Base-by-base conservation (phyloP, 2,888 invertebrate genomes). In the Chymomyza procnemis region DNA sequence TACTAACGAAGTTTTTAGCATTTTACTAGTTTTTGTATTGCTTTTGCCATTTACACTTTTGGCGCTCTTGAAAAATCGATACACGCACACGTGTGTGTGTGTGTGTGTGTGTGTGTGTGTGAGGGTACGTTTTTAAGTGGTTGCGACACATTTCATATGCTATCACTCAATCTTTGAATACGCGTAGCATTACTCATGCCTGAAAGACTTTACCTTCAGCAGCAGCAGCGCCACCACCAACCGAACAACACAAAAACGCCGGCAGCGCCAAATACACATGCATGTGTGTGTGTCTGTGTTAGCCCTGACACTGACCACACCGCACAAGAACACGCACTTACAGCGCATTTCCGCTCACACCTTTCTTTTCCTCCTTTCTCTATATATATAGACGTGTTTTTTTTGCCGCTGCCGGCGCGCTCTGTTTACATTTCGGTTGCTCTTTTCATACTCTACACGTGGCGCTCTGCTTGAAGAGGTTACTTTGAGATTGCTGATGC, bases 291-390 rank as follows among this genome's bases (percentile, higher is more conserved):
- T 26, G 4, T 54, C 63, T 66, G 55, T 50, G 61, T 12, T 73
- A 76, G 75, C 80, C 85, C 83, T 81, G 80, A 81, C 80, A 81
- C 80, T 81, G 80, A 81, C 80, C 80, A 83, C 80, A 87, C 73
- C 78, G 80, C 87, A 18, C 57, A 34, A 34, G 9, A 16, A 57
- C 34, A 59, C 55, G 12, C 57, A 55, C 56, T 47, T 55, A 54
- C 76, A 66, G 69, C 70, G 70, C 79, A 69, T 69, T 63, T 78
- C 63, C 70, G 70, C 87, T 86, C 71, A 19, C 61, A 16, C 70
- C 63, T 58, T 62, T 50, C 50, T 50, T 16, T 48, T 66, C 46
- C 56, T 66, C 46, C 56, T 47, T 48, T 30, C 34, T 41, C 9
- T 41, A 41, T 12, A 41, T 41, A 41, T 41, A 12, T 34, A 34